phyloP scores from a whole-genome alignment of 2,888 invertebrate species.

The Neoitamus cyanurus region DNA sequence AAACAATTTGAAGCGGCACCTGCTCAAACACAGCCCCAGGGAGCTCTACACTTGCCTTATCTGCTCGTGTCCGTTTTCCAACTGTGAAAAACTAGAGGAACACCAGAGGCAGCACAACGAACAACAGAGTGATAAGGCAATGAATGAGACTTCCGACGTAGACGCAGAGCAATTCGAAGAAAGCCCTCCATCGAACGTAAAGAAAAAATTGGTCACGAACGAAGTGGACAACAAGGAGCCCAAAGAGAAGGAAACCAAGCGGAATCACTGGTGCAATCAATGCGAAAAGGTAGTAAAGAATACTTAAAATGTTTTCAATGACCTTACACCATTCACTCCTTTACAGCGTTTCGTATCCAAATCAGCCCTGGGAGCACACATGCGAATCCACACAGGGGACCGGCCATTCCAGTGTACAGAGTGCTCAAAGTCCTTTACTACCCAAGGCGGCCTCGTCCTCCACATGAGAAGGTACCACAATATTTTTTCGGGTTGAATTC shows the following conservation, averaged over 20 bases:
- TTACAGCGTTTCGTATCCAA: constrained; percentile 48
- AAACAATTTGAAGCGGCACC: constrained; percentile 49
- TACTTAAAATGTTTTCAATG: background rate
- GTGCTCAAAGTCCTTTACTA: constrained; percentile 52
- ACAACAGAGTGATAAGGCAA: background rate
- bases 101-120: background rate
- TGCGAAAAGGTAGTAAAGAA: constrained; percentile 35
- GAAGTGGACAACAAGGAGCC: background rate
- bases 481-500: background rate
- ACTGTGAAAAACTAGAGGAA: background rate
- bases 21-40: background rate
- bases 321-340: background rate
- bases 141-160: background rate
- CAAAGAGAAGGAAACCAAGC: background rate
- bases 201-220: background rate
- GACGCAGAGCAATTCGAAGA: background rate
- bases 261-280: constrained; percentile 19
- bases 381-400: constrained; percentile 51
- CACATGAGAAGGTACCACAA: constrained; percentile 41
- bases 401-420: constrained; percentile 49
- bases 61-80: constrained; percentile 16
- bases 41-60: constrained; percentile 1
- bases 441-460: constrained; percentile 52
- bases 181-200: background rate
- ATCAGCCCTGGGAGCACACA: constrained; percentile 48